Evolutionary conservation across 2,888 invertebrate species (phyloP).

Genomic region (Ophonus ardosiacus): DNA sequence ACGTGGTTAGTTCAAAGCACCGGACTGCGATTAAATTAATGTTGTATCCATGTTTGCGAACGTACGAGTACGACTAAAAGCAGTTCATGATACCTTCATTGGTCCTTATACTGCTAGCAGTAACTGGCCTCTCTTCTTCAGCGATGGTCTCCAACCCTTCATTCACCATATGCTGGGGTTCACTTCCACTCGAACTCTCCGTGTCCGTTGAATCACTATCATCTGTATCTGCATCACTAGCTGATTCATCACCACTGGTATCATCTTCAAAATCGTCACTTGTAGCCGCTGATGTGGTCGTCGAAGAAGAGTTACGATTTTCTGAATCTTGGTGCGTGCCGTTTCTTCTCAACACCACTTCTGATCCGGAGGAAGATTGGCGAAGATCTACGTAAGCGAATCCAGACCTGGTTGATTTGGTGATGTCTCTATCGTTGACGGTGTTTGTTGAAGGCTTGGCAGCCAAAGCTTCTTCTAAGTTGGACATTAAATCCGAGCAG

Average conservation of each 20-base stretch:
- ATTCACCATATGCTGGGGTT: conserved; percentile 69
- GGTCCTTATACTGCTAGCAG: conserved; percentile 69
- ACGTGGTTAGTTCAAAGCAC: neutral
- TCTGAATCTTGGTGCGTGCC: conserved; percentile 3
- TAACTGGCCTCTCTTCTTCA: conserved; percentile 73
- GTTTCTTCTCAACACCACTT: conserved; percentile 39
- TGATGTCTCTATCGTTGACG: conserved; percentile 17
- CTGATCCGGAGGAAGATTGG: neutral
- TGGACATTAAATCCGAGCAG: conserved; percentile 61
- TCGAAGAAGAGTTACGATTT: conserved; percentile 54
- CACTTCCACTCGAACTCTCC: conserved; percentile 65
- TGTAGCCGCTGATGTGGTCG: conserved; percentile 51
- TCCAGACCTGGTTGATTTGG: conserved; percentile 53
- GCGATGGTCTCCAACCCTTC: conserved; percentile 74
- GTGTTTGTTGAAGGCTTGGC: neutral
- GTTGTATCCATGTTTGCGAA: conserved; percentile 25
- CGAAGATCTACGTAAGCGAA: conserved; percentile 59
- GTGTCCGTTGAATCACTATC: conserved; percentile 36
- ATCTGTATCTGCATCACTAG: conserved; percentile 69
- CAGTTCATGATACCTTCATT: conserved; percentile 63
- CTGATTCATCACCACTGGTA: conserved; percentile 69
- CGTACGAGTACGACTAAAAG: neutral
- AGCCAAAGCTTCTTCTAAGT: conserved; percentile 51
- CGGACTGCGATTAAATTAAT: neutral
- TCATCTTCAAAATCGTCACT: conserved; percentile 65